Base-by-base conservation (phyloP, 2,888 invertebrate species). In the Myathropa florea region DNA sequence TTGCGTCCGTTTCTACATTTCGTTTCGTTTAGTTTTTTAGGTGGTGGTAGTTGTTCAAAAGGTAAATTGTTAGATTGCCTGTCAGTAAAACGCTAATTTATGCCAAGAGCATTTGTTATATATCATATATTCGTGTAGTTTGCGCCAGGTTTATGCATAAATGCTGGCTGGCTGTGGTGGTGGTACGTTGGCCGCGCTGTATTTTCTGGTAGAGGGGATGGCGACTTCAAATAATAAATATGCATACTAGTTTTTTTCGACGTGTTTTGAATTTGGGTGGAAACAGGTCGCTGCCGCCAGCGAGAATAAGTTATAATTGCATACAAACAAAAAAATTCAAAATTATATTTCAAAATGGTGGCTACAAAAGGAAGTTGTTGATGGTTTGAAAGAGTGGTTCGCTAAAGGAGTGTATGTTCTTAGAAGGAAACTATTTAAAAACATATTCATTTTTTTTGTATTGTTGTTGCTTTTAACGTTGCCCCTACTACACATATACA, bases 21-120 rank as follows among this genome's bases (percentile, higher is more conserved):
- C 86, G 64, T 78, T 85, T 81, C 77, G 79, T 83, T 83, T 83
- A 86, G 78, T 70, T 75, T 83, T 18, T 86, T 61, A 78, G 71
- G 78, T 86, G 78, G 82, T 86, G 82, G 86, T 78, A 78, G 82
- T 59, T 81, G 85, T 77, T 82, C 78, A 70, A 70, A 86, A 86
- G 83, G 86, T 83, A 86, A 86, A 86, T 86, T 86, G 86, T 86
- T 86, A 86, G 83, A 86, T 86, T 83, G 86, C 86, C 86, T 86
- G 86, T 83, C 83, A 83, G 83, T 86, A 86, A 83, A 86, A 86
- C 79, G 86, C 83, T 86, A 83, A 86, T 86, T 86, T 86, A 86
- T 86, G 78, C 86, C 86, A 75, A 79, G 86, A 86, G 86, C 86
- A 78, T 79, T 86, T 71, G 71, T 57, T 75, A 79, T 83, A 36